Evolutionary conservation across 2,888 invertebrate species (phyloP), one percentile per base, ranked within the genome.

Genomic region (Drosophila setosimentum): DNA sequence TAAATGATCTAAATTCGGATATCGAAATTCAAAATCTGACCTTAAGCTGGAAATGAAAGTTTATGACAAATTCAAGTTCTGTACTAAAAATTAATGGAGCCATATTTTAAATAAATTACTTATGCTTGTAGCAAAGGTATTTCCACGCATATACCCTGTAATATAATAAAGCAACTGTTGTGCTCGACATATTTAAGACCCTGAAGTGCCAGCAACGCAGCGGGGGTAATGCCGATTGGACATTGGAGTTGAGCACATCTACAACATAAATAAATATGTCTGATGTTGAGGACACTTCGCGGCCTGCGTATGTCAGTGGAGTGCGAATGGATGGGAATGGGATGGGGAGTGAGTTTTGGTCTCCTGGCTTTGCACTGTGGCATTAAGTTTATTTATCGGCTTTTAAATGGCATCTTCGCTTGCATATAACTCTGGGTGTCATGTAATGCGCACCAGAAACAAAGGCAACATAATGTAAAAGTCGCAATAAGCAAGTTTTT

Each of bases 331-430:
- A 37, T 18, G 35, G 45, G 7, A 40, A n/a, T 21, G 21, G 18
- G 35, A 33, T 45, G 35, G 18, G n/a, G 35, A 55, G 27, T 55
- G 27, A 13, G 8, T 37, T 37, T 55, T 37, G 10, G 27, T 37
- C 16, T n/a, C 45, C 45, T 8, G 35, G 54, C 16, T 35, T 37
- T n/a, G 37, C 55, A n/a, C 55, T 55, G 55, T 55, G 69, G 60
- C 84, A 85, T 85, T 90, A 90, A 85, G 80, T 88, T 85, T 88
- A 85, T 85, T 85, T 85, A 85, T 85, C 71, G 85, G 73, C 84
- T 90, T 85, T 85, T 90, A 85, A 85, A 85, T 88, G 90, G 84
- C 90, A 90, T 88, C 86, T 88, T 88, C 86, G 75, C 83, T 72
- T 77, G 83, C 88, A 80, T 73, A 90, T 89, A 88, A 88, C 88